These are phyloP conservation scores for Thelaira solivaga DNA, from an alignment of 2,888 invertebrate genomes.

Conservation along the genomic window DNA sequence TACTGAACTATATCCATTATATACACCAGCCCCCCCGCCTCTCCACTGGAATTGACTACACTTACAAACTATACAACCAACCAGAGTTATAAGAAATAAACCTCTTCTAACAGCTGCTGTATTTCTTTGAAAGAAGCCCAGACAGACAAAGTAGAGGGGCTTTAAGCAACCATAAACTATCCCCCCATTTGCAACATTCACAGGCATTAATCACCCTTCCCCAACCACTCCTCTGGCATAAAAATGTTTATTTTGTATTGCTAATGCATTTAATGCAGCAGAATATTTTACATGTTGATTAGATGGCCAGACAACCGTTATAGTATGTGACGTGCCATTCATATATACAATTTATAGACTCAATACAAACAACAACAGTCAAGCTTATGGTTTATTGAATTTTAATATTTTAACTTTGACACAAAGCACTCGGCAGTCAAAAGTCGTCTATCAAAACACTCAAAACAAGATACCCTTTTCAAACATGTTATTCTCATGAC, in stretches of 20 bases:
- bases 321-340: not conserved
- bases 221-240: not conserved
- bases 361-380: not conserved
- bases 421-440: slow-evolving; percentile 35
- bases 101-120: too few relatives aligned
- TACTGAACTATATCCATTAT: not conserved
- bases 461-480: not conserved
- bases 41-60: too few relatives aligned
- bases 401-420: slow-evolving; percentile 35
- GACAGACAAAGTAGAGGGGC: too few relatives aligned
- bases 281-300: not conserved
- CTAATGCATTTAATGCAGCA: slow-evolving; percentile 25
- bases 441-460: slow-evolving; percentile 28
- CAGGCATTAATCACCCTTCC: too few relatives aligned
- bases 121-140: too few relatives aligned
- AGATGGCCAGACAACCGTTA: not conserved
- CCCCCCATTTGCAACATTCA: too few relatives aligned
- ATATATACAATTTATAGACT: not conserved
- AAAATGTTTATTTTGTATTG: too few relatives aligned
- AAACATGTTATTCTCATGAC: not conserved
- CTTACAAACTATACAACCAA: too few relatives aligned
- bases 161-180: too few relatives aligned
- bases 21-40: too few relatives aligned
- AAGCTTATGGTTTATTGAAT: not conserved
- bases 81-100: too few relatives aligned